Percentiles rank a stretch among this genome's conserved stretches.
Evolutionary conservation across 2,113 vertebrate genomes (phyloP).

Genomic region (Caretta caretta): DNA sequence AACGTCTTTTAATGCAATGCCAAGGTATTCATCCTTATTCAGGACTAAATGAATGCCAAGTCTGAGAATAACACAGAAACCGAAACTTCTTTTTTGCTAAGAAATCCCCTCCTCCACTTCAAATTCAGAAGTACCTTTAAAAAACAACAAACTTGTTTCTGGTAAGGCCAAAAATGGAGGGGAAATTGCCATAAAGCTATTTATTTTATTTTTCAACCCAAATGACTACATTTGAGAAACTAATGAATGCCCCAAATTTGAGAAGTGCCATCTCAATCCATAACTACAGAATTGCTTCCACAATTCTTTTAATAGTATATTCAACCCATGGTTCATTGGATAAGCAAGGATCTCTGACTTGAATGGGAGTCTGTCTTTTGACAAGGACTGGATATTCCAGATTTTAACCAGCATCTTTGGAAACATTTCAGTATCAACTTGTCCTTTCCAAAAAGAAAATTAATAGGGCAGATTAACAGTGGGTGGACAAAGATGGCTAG

Average conservation of each 20-base stretch:
- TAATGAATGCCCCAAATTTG: not conserved
- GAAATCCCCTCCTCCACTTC: not conserved
- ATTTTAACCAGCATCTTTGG: conserved; percentile 24
- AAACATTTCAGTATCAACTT: conserved; percentile 28
- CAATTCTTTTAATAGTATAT: conserved; percentile 3
- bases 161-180: not conserved
- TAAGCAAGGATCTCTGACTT: not conserved
- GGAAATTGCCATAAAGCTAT: not conserved
- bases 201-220: not conserved
- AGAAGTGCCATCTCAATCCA: not conserved
- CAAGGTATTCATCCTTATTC: not conserved
- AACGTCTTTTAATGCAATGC: not conserved
- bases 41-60: not conserved
- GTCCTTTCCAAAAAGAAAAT: not conserved
- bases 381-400: not conserved
- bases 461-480: conserved; percentile 15
- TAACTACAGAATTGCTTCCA: not conserved
- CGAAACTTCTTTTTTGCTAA: not conserved
- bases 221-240: not conserved
- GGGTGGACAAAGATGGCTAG: not conserved
- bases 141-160: not conserved
- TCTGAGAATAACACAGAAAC: not conserved
- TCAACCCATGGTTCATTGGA: not conserved
- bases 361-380: conserved; percentile 4
- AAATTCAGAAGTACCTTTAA: conserved; percentile 23